Conservation (phyloP, 2,113 vertebrate species). For the Chionodraco myersi region DNA sequence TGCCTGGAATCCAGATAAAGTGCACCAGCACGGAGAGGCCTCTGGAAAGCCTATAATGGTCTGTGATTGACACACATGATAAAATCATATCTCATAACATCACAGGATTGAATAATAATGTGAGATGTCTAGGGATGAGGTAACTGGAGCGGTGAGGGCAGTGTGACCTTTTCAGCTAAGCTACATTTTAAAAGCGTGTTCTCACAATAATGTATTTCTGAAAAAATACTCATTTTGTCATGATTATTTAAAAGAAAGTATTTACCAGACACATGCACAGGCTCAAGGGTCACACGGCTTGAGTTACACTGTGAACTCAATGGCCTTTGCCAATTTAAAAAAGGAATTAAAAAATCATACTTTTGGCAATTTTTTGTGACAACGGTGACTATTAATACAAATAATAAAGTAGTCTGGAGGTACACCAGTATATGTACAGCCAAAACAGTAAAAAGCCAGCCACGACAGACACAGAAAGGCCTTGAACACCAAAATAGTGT, state of each 20-base stretch:
- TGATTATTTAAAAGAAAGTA: neutral
- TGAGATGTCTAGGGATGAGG: neutral
- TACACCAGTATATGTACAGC: neutral
- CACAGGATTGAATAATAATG: neutral
- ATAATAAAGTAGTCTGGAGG: neutral
- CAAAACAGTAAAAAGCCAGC: slow-evolving; percentile 8
- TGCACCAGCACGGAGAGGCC: slow-evolving; percentile 4
- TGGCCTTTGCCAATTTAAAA: neutral
- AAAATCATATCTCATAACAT: slow-evolving; percentile 2
- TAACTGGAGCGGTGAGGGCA: neutral
- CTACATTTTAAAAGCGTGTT: neutral
- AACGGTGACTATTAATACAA: neutral
- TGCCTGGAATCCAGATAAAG: slow-evolving; percentile 2
- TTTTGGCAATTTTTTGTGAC: neutral
- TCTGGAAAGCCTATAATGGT: neutral
- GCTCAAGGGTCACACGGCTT: neutral
- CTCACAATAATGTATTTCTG: neutral
- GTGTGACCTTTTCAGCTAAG: neutral
- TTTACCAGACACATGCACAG: neutral
- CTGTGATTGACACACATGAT: neutral
- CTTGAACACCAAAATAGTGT: slow-evolving; percentile 11
- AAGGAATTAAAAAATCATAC: neutral
- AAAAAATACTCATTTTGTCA: neutral
- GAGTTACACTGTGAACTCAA: neutral
- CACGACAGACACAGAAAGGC: slow-evolving; percentile 17